phyloP scores from a whole-genome alignment of 2,888 invertebrate genomes.

The Cheilosia soror region DNA sequence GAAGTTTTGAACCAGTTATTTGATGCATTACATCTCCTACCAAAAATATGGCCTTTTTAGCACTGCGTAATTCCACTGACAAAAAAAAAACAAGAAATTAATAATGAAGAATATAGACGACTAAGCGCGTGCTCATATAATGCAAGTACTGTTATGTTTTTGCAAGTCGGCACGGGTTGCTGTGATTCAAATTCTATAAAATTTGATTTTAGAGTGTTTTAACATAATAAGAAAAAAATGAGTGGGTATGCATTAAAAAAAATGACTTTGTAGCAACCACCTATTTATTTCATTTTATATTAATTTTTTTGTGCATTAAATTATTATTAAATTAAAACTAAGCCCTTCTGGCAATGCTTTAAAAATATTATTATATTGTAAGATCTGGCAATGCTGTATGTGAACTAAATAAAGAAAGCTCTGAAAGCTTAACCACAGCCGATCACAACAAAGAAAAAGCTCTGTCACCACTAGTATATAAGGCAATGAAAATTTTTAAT shows the following conservation, averaged over 20 bases:
- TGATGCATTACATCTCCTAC: background rate
- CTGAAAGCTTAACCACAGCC: too few species aligned
- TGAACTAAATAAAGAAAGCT: too few species aligned
- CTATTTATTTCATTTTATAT: too few species aligned
- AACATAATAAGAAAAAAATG: background rate
- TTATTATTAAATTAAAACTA: too few species aligned
- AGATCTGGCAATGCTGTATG: too few species aligned
- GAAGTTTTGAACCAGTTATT: constrained; percentile 3
- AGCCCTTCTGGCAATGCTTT: too few species aligned
- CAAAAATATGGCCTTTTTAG: background rate
- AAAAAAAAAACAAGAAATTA: background rate
- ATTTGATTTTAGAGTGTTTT: background rate
- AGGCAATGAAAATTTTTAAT: too few species aligned
- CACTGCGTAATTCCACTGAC: background rate
- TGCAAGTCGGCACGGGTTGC: background rate
- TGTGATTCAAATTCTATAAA: background rate
- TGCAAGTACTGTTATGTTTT: background rate
- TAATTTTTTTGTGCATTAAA: too few species aligned
- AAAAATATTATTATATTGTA: too few species aligned
- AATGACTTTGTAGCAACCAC: background rate
- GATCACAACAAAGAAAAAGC: too few species aligned
- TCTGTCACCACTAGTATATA: too few species aligned
- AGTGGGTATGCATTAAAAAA: background rate
- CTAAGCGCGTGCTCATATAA: background rate
- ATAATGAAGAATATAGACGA: background rate